These are phyloP conservation scores for Drosophila setifemur DNA, from an alignment of 1,140 invertebrate genomes.

Conservation along the genomic window DNA sequence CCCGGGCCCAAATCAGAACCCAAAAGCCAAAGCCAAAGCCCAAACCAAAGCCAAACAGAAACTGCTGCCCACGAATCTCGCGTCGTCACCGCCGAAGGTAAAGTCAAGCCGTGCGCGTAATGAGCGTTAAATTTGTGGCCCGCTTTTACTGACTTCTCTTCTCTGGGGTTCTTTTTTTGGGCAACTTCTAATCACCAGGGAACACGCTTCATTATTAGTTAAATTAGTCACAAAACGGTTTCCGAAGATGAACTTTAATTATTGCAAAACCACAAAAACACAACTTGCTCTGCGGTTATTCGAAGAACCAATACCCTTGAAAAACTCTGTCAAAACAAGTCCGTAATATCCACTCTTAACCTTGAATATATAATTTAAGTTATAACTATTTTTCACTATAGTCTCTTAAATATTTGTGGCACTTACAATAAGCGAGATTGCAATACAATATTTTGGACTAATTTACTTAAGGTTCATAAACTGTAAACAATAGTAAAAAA, in stretches of 20 bases:
- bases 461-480: too few relatives aligned
- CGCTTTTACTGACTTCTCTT: constrained; percentile 29
- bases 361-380: not conserved
- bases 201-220: constrained; percentile 73
- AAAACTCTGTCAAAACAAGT: not conserved
- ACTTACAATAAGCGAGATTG: too few relatives aligned
- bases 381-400: too few relatives aligned
- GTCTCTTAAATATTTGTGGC: too few relatives aligned
- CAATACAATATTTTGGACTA: too few relatives aligned
- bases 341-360: not conserved
- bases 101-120: constrained; percentile 74
- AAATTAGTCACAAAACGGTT: constrained; percentile 80
- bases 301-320: not conserved
- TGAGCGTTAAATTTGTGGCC: constrained; percentile 75
- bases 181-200: constrained; percentile 69
- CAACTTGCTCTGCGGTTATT: not conserved
- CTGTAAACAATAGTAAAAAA: too few relatives aligned
- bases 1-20: not conserved
- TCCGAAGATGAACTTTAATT: constrained; percentile 70
- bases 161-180: constrained; percentile 45
- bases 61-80: constrained; percentile 61
- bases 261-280: constrained; percentile 33
- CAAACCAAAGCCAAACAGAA: not conserved
- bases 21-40: not conserved
- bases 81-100: constrained; percentile 52